Conservation (phyloP, 2,113 vertebrate genomes). For the Camarhynchus parvulus region DNA sequence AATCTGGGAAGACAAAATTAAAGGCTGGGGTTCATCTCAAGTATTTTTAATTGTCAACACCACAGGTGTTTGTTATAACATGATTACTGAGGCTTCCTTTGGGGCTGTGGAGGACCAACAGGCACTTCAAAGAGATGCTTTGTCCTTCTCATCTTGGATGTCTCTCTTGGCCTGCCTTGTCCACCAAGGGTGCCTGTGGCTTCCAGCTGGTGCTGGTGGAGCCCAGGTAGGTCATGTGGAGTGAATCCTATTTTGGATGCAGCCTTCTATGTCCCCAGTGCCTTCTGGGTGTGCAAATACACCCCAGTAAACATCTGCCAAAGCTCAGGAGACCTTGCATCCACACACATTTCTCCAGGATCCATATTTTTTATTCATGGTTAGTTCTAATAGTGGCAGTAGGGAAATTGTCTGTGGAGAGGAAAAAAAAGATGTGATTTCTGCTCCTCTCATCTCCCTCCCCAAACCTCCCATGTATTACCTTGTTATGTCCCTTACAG, state of each 20-base stretch:
- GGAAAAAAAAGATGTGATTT: not conserved
- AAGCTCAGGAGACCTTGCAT: not conserved
- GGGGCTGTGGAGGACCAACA: not conserved
- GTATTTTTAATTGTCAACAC: not conserved
- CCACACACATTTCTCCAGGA: not conserved
- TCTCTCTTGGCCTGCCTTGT: not conserved
- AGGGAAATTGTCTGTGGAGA: not conserved
- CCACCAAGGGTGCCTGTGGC: not conserved
- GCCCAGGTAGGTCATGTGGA: rapidly evolving
- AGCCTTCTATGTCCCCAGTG: not conserved
- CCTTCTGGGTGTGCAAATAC: not conserved
- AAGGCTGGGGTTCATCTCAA: not conserved
- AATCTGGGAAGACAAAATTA: not conserved
- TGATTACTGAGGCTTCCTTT: not conserved
- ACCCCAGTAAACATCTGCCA: not conserved
- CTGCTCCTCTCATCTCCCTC: not conserved
- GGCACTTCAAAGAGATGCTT: not conserved
- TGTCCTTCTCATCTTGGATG: not conserved
- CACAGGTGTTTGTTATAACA: not conserved
- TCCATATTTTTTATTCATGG: not conserved
- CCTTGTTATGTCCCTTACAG: not conserved
- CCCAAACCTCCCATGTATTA: not conserved
- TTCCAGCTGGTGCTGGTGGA: not conserved
- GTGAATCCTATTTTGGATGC: not conserved
- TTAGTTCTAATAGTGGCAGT: not conserved